Base-by-base conservation (phyloP, 2,113 vertebrate species). In the Oryzias melastigma region DNA sequence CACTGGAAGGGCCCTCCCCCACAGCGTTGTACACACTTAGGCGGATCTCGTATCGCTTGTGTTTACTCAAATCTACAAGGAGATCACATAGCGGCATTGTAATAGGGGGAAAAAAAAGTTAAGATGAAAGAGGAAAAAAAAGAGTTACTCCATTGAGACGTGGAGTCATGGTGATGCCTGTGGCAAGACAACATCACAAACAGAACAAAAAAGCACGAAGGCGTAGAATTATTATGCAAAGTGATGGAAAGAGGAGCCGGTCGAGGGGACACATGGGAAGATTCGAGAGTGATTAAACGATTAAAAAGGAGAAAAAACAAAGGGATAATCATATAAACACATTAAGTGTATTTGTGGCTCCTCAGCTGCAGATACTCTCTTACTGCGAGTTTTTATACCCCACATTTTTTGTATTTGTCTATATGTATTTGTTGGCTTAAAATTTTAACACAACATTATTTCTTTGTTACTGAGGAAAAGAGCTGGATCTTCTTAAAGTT, bases 11-110 rank as follows among this genome's bases (percentile, higher is more conserved):
- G 0, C 96, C 96, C 83, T 98, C 97, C 0, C 97, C 97, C 68
- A 93, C 95, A 0, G 96, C 94, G 0, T 98, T 99, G 86, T 97
- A 99, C 72, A 96, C 93, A 0, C 95, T 98, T 89, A 98, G 93
- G 14, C 95, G 93, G 82, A 98, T 95, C 92, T 99, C 97, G 0
- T 98, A 98, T 58, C 96, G 94, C 73, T 92, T 93, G 91, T 98
- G 96, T 82, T 97, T 96, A 89, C 85, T 97, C 86, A 98, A 91
- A 87, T 98, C 97, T 98, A 86, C 17, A 29, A 74, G 22, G 53
- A 68, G 25, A 76, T 46, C 65, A 77, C 17, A 51, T 12, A 17
- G 67, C 59, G 52, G 53, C 56, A 42, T 71, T 76, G 58, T 52
- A 69, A 79, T 44, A 35, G 35, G 35, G 10, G 10, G 10, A 12